Percentiles rank a stretch among this genome's conserved stretches.
These are phyloP conservation scores for Calidris pugnax DNA, from an alignment of 2,113 vertebrate species.

Conservation along the genomic window DNA sequence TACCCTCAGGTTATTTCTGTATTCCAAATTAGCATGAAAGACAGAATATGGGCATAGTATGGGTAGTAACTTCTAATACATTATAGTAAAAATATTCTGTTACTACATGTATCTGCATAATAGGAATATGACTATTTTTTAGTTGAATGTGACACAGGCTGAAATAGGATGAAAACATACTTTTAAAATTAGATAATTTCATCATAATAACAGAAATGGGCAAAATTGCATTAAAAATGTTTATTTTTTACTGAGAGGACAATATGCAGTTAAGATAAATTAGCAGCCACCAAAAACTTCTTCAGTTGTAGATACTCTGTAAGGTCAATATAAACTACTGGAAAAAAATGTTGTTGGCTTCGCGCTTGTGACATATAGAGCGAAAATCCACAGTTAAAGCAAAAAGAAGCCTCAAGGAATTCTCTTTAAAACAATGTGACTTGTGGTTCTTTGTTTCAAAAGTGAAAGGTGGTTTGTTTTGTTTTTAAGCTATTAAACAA, in stretches of 20 bases:
- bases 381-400: neutral
- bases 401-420: neutral
- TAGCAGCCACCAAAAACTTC: neutral
- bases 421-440: neutral
- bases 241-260: neutral
- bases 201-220: neutral
- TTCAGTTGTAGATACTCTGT: fast-evolving
- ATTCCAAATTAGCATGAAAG: neutral
- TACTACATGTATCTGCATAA: neutral
- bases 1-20: neutral
- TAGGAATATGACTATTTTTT: neutral
- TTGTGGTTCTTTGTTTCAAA: neutral
- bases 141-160: neutral
- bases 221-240: neutral
- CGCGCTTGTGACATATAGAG: neutral
- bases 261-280: neutral
- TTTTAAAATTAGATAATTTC: neutral
- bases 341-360: neutral
- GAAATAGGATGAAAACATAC: neutral
- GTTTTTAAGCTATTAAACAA: neutral
- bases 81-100: neutral
- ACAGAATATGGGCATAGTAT: neutral
- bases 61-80: neutral
- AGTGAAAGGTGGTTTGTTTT: neutral
- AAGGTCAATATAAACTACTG: neutral